A percentile compares a stretch with the other conserved stretches of the same genome.
Conservation (phyloP, 2,113 vertebrate genomes). For the Pithys albifrons region DNA sequence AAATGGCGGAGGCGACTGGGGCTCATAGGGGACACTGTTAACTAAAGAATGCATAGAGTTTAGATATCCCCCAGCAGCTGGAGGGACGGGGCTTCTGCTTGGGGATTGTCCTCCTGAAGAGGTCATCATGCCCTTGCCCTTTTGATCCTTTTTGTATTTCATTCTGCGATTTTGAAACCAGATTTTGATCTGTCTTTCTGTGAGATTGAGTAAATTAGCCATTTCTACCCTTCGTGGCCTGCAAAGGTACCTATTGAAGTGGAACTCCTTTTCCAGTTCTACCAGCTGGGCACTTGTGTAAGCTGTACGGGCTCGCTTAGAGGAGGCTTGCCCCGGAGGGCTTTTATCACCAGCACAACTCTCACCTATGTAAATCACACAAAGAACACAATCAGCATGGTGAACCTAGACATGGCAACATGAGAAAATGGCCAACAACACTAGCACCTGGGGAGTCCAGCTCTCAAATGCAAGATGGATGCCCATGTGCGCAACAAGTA, state of each 20-base stretch:
- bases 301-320: slow-evolving; percentile 95
- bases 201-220: slow-evolving; percentile 97
- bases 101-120: slow-evolving; percentile 95
- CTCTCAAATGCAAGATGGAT: neutral
- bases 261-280: slow-evolving; percentile 98
- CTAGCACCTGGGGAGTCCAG: neutral
- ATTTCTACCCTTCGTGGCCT: slow-evolving; percentile 95
- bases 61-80: slow-evolving; percentile 87
- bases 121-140: slow-evolving; percentile 94
- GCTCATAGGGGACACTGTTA: slow-evolving; percentile 92
- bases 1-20: slow-evolving; percentile 92
- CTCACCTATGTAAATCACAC: slow-evolving; percentile 87
- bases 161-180: slow-evolving; percentile 99
- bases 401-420: neutral
- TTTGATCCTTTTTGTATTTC: slow-evolving; percentile 99
- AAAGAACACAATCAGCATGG: slow-evolving; percentile 71
- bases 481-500: fast-evolving
- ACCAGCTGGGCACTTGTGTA: slow-evolving; percentile 99
- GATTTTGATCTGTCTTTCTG: slow-evolving; percentile 99
- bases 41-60: slow-evolving; percentile 98
- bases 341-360: slow-evolving; percentile 97
- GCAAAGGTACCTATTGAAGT: slow-evolving; percentile 99
- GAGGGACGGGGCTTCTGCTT: slow-evolving; percentile 88
- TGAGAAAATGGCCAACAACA: neutral
- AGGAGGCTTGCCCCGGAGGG: slow-evolving; percentile 90